Evolutionary conservation across 2,113 vertebrate species (phyloP).

Genomic region (Catharus fuscescens): DNA sequence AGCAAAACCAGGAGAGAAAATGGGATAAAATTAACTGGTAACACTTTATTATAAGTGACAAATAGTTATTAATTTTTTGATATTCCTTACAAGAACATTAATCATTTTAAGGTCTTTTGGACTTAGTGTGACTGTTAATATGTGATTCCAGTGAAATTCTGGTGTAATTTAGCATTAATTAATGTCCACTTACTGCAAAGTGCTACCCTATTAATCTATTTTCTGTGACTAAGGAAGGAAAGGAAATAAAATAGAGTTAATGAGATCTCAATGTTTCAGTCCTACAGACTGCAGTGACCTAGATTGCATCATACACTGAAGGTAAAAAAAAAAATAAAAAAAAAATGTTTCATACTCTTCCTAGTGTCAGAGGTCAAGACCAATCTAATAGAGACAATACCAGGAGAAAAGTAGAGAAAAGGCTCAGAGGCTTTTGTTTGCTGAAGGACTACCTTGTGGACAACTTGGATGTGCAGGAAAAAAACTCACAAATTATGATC

Average conservation of each 20-base stretch:
- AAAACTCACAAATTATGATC: not conserved
- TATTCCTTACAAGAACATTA: conserved; percentile 73
- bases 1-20: conserved; percentile 60
- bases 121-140: conserved; percentile 44
- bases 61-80: conserved; percentile 74
- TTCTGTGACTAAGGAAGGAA: conserved; percentile 39
- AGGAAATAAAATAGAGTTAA: conserved; percentile 36
- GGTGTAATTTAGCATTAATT: conserved; percentile 72
- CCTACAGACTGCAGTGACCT: not conserved
- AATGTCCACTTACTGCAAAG: conserved; percentile 70
- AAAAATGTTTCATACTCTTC: not conserved
- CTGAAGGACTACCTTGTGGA: not conserved
- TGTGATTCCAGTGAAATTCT: conserved; percentile 52
- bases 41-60: conserved; percentile 69
- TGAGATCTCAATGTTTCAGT: conserved; percentile 2
- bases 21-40: conserved; percentile 69
- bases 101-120: conserved; percentile 67
- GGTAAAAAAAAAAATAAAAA: not conserved
- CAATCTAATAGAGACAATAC: not conserved
- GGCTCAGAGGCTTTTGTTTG: not conserved
- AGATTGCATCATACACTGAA: not conserved
- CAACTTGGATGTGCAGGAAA: not conserved
- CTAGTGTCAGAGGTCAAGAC: not conserved
- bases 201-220: conserved; percentile 69
- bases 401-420: not conserved